Evolutionary conservation across 2,888 invertebrate genomes (phyloP).

Genomic region (Miltochrista miniata): DNA sequence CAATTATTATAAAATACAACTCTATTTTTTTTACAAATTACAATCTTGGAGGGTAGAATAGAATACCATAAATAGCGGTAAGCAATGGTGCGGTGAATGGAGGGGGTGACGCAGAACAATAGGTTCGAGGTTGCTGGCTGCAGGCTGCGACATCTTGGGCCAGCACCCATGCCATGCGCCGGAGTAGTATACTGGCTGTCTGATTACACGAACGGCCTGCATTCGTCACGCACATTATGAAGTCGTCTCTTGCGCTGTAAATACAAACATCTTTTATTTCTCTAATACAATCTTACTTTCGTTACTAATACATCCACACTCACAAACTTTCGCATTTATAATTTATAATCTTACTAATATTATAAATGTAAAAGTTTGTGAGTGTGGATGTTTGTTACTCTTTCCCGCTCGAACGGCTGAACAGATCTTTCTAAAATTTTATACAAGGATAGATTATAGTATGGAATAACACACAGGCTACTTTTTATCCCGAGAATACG

Average conservation of each 20-base stretch:
- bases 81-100: constrained; percentile 53
- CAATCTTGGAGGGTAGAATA: constrained; percentile 57
- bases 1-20: no score
- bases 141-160: constrained; percentile 74
- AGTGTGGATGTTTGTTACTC: no score
- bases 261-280: background rate
- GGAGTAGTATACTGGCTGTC: constrained; percentile 58
- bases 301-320: no score
- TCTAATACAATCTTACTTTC: no score
- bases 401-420: no score
- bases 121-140: constrained; percentile 57
- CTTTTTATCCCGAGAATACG: no score
- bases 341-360: no score
- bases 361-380: no score
- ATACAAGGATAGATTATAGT: no score
- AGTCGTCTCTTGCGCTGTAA: constrained; percentile 68
- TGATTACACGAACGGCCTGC: constrained; percentile 63
- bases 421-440: no score
- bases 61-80: constrained; percentile 54
- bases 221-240: constrained; percentile 63
- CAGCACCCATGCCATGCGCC: constrained; percentile 73
- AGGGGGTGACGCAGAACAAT: constrained; percentile 58
- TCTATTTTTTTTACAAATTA: constrained; percentile 26
- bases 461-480: no score
- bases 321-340: no score